Evolutionary conservation across 2,797 vertebrate genomes (phyloP), one percentile per base, ranked within the genome.

Genomic region (Kryptopterus vitreolus): DNA sequence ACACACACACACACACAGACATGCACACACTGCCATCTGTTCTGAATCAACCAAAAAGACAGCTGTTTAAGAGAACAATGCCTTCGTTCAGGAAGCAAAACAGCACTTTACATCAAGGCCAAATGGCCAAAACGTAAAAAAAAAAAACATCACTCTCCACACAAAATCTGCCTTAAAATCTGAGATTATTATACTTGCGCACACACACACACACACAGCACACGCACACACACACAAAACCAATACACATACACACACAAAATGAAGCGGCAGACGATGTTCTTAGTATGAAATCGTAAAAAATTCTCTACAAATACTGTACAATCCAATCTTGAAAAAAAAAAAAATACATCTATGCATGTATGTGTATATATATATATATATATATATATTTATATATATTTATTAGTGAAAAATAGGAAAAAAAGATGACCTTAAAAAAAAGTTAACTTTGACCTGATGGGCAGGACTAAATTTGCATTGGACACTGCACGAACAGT

Each of bases 11-110:
- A 85, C 89, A 85, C 88, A 88, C 90, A 90, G 89, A 90, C 87
- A 87, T 91, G 85, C 86, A 88, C 92, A 84, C 73, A 82, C 82
- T 65, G 74, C 88, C 94, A 93, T 94, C 93, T 94, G 94, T 92
- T 94, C 92, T 91, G 88, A 91, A 93, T 94, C 92, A 92, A 91
- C 90, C 92, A 90, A 92, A 93, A 91, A 90, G 90, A 92, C 93
- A 95, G 92, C 92, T 94, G 93, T 92, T 92, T 92, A 93, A 94
- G 92, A 93, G 92, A 93, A 94, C 91, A 91, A 92, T 90, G 88
- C 88, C 86, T 86, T 84, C 87, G 88, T 89, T 89, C 89, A 92
- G 88, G 87, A 90, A 89, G 88, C 89, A 87, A 79, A 85, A 82
- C 76, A 78, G 71, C 75, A 75, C 82, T 88, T 85, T 81, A 83